These are phyloP conservation scores for Engraulis encrasicolus DNA, from an alignment of 2,113 vertebrate genomes.

Conservation along the genomic window DNA sequence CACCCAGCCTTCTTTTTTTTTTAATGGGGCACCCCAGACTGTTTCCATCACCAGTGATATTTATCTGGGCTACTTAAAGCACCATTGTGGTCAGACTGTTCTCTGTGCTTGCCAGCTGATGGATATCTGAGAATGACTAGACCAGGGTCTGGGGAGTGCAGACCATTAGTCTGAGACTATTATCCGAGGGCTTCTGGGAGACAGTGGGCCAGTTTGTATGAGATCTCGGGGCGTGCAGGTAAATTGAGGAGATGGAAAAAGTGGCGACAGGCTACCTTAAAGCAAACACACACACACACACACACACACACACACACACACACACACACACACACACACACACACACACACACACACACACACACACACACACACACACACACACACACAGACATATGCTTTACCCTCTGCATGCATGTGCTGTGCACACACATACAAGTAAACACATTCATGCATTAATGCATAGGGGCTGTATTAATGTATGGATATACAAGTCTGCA, in stretches of 20 bases:
- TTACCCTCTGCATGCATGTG: background rate
- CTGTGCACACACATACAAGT: background rate
- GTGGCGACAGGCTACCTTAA: background rate
- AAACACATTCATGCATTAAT: background rate
- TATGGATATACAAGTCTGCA: no score
- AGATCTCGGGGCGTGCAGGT: background rate
- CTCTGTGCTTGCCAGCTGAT: constrained; percentile 9
- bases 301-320: constrained; percentile 17
- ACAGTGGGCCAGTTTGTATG: background rate
- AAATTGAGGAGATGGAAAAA: background rate
- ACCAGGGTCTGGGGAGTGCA: background rate
- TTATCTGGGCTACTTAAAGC: constrained; percentile 1
- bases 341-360: background rate
- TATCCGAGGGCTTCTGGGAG: background rate
- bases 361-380: constrained; percentile 20
- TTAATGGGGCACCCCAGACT: constrained; percentile 29
- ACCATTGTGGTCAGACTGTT: background rate
- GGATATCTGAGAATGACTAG: constrained; percentile 18
- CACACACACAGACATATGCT: background rate
- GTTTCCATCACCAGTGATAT: constrained; percentile 34
- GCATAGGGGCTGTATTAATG: no score
- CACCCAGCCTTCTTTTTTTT: background rate
- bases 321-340: background rate
- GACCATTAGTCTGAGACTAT: constrained; percentile 5
- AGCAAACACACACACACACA: constrained; percentile 3